phyloP scores from a whole-genome alignment of 92 coral and sea anemone genomes.

The Nematostella vectensis region DNA sequence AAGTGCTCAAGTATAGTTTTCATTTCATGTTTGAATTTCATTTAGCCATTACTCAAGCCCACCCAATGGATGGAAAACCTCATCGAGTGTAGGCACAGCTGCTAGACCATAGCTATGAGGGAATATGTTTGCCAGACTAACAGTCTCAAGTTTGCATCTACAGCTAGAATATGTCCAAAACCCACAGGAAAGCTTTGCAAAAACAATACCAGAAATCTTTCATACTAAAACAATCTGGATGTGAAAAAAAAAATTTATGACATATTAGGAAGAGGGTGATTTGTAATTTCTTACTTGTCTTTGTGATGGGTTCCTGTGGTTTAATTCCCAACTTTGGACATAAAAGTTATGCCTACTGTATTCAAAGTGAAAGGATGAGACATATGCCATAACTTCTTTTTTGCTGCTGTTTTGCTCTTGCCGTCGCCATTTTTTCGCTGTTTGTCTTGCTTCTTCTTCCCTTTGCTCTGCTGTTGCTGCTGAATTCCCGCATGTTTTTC shows the following conservation, averaged over 20 bases:
- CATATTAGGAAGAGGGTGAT: no score
- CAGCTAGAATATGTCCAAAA: slow-evolving; percentile 29
- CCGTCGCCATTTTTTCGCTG: slow-evolving; percentile 28
- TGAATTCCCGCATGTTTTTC: slow-evolving; percentile 35
- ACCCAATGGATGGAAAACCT: no score
- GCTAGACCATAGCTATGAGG: slow-evolving; percentile 11
- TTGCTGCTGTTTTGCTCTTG: slow-evolving; percentile 80
- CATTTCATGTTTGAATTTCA: no score
- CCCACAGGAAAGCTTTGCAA: not conserved
- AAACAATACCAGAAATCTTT: not conserved
- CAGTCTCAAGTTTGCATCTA: slow-evolving; percentile 23
- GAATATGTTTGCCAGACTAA: slow-evolving; percentile 28
- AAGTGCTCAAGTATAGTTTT: no score
- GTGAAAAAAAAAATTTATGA: no score
- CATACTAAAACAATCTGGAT: no score
- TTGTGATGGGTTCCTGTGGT: no score
- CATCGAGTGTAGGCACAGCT: no score
- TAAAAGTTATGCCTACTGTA: slow-evolving; percentile 8
- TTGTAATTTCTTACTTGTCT: no score
- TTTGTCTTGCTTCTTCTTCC: slow-evolving; percentile 50
- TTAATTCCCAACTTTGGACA: slow-evolving; percentile 3
- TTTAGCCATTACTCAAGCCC: no score
- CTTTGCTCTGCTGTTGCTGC: slow-evolving; percentile 53
- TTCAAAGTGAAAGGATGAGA: slow-evolving; percentile 91
- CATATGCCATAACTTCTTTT: slow-evolving; percentile 97